Base-by-base conservation (phyloP, 2,113 vertebrate species). In the Hemichromis elongatus region DNA sequence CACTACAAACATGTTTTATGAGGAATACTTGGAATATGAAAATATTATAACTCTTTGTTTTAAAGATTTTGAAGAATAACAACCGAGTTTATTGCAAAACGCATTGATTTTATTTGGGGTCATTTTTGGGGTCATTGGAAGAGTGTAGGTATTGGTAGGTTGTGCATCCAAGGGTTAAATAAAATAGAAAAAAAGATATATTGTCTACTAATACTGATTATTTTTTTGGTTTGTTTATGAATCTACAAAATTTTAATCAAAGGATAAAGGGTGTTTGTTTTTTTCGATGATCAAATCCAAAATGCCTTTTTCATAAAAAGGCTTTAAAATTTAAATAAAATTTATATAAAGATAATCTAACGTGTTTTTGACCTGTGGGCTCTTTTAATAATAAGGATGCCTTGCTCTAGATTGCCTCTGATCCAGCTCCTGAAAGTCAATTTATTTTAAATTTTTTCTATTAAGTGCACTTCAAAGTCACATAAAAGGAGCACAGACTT, bases 391-490 rank as follows among this genome's bases (percentile, higher is more conserved):
- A 11, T 33, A 21, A 28, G 52, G 52, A n/a, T 19, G 8, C 53
- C n/a, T 33, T 75, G 6, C 45, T 33, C 33, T 75, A 75, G 18
- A 75, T 52, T 4, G 18, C 9, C 42, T 50, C 26, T 10, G 30
- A 19, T 33, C 45, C 14, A 50, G 26, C 6, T 19, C 16, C 68
- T 75, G 6, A 75, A 30, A 52, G 66, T 45, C 40, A 26, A 26
- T 70, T 45, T 70, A 9, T 52, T 30, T 50, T n/a, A 52, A 45
- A 26, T 37, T 13, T 70, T 70, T 70, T 70, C 66, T 70, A 26
- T 45, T 45, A 70, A 10, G 37, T 70, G 21, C 24, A 73, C 16
- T 50, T 73, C 26, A 30, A 73, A 50, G 28, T 73, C 40, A 73
- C 1, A 28, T 19, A 79, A 47, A 80, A 54, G 7, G 2, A 63